Base-by-base conservation (phyloP, 2,797 vertebrate species). In the Lacerta agilis region DNA sequence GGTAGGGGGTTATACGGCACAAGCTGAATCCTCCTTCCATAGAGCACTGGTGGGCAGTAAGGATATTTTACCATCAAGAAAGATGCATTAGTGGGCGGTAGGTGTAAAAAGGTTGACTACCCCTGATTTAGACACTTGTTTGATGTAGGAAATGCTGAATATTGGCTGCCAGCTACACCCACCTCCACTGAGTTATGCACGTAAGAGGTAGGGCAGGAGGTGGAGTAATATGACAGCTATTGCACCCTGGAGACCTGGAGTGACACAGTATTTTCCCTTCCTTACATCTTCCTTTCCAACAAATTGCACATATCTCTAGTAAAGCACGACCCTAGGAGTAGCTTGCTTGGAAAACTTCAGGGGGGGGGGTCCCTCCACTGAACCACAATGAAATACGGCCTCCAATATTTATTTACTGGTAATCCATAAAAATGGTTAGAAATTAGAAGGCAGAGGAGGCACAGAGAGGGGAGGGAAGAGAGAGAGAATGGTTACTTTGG, bases 141-240 rank as follows among this genome's bases (percentile, higher is more conserved):
- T 84, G 1, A 0, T 0, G 29, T 29, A 78, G 80, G 76, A 87
- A 90, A 92, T 87, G 73, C 87, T 0, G 13, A 83, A 91, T 86
- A 84, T 69, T 85, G 82, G 9, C 91, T 95, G 94, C 90, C 90
- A 88, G 89, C 88, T 92, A 85, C 88, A 83, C 85, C 92, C n/a
- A 1, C 84, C 86, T 86, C 9, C 61, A 90, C 91, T 90, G 91
- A 92, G 92, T 82, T 92, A 87, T 85, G 78, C 88, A 81, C 13
- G 79, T 89, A 87, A 91, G 88, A 92, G 88, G 71, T 86, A 91
- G 91, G 91, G 91, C 92, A 91, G 89, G 92, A 95, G 94, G 90
- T 86, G 87, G 1, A 86, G 55, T 75, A 89, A 91, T 88, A 77
- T 86, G 93, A 93, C 93, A 92, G 89, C 83, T 86, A 72, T 0